Evolutionary conservation across 2,888 invertebrate genomes (phyloP), one percentile per base, ranked within the genome.

Genomic region (Eustalomyia histrio): DNA sequence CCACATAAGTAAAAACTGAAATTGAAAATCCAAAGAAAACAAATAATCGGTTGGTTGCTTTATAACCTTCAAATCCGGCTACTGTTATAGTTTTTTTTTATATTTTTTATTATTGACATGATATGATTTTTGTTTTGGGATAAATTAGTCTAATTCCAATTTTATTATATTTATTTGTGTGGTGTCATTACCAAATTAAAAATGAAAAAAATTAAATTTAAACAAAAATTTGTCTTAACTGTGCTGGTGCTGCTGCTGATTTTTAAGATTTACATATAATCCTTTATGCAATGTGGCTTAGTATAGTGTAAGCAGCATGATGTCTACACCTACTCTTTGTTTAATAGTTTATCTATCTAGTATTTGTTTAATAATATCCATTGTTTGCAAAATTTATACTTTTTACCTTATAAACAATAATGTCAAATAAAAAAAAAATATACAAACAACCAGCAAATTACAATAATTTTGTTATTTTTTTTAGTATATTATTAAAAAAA

Each of bases 321-420:
- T 65, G 65, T 21, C 65, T 74, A 76, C 78, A 81, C 81, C 74
- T 71, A 69, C 73, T 74, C 65, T 69, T 50, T 74, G 47, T 17
- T 61, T 8, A n/a, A 47, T 6, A 24, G 16, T 57, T 4, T 33
- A 57, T 57, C 16, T 33, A 57, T 57, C 16, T 57, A 7, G 16
- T 29, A 16, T 57, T 57, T 57, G n/a, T 29, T 29, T 29, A 57
- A 57, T 24, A 24, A 29, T 33, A 57, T 24, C 33, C 16, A 24
- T 57, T 57, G 24, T 57, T 57, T 24, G 57, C 57, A 7, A 57
- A 8, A 29, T 47, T 47, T n/a, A n/a, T 47, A 47, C 43, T 47
- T n/a, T n/a, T n/a, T 47, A 47, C 43, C n/a, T 16, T 47, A 47
- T 47, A n/a, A 47, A 47, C 43, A 55, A 67, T 67, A 43, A 67